phyloP scores from a whole-genome alignment of 2,113 vertebrate genomes.

The Caranx ignobilis region DNA sequence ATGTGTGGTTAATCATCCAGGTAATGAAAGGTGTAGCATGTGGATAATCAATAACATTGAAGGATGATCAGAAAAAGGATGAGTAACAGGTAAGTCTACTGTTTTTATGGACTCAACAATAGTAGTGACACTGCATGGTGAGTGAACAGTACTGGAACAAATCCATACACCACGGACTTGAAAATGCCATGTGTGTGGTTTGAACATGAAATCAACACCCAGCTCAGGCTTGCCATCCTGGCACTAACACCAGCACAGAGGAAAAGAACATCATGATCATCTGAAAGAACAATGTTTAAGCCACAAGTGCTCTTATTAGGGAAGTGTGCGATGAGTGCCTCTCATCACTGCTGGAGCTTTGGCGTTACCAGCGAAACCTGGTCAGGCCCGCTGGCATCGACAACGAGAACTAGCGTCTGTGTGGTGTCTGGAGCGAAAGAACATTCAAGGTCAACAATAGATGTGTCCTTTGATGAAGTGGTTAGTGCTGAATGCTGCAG shows the following conservation, averaged over 20 bases:
- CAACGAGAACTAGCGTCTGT: slow-evolving; percentile 26
- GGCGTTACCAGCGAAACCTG: slow-evolving; percentile 56
- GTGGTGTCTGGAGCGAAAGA: slow-evolving; percentile 44
- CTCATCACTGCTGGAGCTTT: slow-evolving; percentile 60
- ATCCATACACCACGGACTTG: slow-evolving; percentile 6
- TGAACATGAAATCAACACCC: slow-evolving; percentile 25
- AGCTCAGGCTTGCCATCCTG: slow-evolving; percentile 30
- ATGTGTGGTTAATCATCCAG: no score
- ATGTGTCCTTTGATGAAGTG: slow-evolving; percentile 27
- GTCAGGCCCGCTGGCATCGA: slow-evolving; percentile 36
- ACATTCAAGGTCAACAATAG: slow-evolving; percentile 60
- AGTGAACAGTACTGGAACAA: slow-evolving; percentile 14
- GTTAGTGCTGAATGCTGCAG: slow-evolving; percentile 51
- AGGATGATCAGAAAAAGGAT: neutral
- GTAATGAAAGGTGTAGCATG: no score
- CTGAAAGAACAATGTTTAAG: slow-evolving; percentile 42
- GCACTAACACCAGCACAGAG: slow-evolving; percentile 2
- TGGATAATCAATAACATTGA: neutral
- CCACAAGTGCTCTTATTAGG: slow-evolving; percentile 53
- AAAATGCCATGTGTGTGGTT: slow-evolving; percentile 16
- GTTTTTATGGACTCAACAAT: slow-evolving; percentile 31
- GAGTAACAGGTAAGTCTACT: neutral
- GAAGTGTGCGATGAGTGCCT: slow-evolving; percentile 55
- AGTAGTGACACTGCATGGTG: neutral
- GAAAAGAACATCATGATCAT: neutral